phyloP scores from a whole-genome alignment of 2,888 invertebrate genomes.

The Heteropelma amictum region DNA sequence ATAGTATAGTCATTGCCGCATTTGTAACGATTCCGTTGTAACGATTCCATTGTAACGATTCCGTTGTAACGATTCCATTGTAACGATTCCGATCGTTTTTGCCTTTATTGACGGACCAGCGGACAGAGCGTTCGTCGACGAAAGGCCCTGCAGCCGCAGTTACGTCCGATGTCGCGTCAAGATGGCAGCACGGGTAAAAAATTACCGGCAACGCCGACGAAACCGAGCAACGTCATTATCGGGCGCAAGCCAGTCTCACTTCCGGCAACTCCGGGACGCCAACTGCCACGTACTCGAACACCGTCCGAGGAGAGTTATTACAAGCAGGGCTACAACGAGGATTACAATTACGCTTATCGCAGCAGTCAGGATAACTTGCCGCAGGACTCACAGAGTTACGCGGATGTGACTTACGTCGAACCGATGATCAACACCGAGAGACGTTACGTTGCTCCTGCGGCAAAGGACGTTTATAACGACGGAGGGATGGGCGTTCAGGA shows the following conservation, averaged over 20 bases:
- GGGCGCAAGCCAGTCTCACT: slow-evolving; percentile 77
- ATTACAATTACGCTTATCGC: slow-evolving; percentile 86
- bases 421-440: slow-evolving; percentile 45
- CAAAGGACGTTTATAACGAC: slow-evolving; percentile 52
- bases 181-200: slow-evolving; percentile 73
- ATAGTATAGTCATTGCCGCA: too few relatives aligned
- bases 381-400: slow-evolving; percentile 65
- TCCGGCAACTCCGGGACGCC: slow-evolving; percentile 80
- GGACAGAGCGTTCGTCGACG: slow-evolving; percentile 66
- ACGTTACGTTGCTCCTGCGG: slow-evolving; percentile 27
- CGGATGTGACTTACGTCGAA: slow-evolving; percentile 60
- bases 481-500: slow-evolving; percentile 62
- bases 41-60: background rate
- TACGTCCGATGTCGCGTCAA: slow-evolving; percentile 70
- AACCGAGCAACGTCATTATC: slow-evolving; percentile 69
- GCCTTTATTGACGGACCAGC: slow-evolving; percentile 53
- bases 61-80: background rate
- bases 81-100: background rate
- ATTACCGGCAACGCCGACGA: slow-evolving; percentile 76
- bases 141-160: slow-evolving; percentile 70
- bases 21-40: too few relatives aligned
- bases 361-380: slow-evolving; percentile 84
- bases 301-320: slow-evolving; percentile 76
- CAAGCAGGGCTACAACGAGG: slow-evolving; percentile 82
- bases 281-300: slow-evolving; percentile 77